phyloP scores from a whole-genome alignment of 2,888 invertebrate genomes.

The Heterodera filipjevi region DNA sequence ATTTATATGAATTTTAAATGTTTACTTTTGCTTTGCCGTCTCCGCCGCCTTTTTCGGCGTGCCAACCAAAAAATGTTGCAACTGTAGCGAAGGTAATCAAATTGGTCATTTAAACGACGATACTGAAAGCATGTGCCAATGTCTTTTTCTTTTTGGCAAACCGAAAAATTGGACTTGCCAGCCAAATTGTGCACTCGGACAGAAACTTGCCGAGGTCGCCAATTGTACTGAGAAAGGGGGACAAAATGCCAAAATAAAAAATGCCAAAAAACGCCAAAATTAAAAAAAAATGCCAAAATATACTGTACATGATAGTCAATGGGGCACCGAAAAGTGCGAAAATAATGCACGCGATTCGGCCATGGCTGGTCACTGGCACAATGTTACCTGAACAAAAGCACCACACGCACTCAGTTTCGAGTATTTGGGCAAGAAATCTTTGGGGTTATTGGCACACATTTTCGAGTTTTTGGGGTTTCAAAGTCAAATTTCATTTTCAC shows the following conservation, averaged over 20 bases:
- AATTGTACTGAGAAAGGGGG: constrained; percentile 65
- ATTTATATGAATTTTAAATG: background rate
- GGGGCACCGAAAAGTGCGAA: constrained; percentile 65
- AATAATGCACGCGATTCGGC: constrained; percentile 63
- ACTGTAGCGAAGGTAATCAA: constrained; percentile 13
- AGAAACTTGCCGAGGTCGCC: constrained; percentile 65
- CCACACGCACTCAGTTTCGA: no score
- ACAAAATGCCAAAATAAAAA: constrained; percentile 6
- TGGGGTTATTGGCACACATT: no score
- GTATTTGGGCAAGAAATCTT: no score
- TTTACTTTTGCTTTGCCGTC: constrained; percentile 13
- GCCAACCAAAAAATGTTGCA: constrained; percentile 9
- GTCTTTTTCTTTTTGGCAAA: background rate
- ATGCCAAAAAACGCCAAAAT: no score
- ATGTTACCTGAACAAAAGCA: constrained; percentile 65
- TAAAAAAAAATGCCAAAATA: background rate
- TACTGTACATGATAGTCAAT: constrained; percentile 46
- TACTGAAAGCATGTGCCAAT: no score
- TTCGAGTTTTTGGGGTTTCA: no score
- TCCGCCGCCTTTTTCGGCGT: constrained; percentile 26
- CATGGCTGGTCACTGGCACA: constrained; percentile 63
- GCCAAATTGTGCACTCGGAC: constrained; percentile 65
- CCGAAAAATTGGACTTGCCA: constrained; percentile 27
- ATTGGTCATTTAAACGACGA: constrained; percentile 13
- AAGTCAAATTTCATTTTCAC: no score